phyloP scores from a whole-genome alignment of 1,140 invertebrate species.

The Bombus haemorrhoidalis region DNA sequence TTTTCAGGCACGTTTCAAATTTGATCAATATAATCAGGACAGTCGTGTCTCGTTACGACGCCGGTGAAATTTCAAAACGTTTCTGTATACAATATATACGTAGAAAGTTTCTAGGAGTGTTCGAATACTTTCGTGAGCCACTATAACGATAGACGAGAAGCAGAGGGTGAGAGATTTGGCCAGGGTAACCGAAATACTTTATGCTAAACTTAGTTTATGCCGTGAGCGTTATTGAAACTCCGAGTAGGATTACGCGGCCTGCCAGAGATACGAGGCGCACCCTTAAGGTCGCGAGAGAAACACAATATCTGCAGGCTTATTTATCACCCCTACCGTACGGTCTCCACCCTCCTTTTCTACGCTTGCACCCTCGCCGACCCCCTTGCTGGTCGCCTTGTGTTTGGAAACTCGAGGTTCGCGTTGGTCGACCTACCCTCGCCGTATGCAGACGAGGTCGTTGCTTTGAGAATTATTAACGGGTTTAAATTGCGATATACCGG shows the following conservation, averaged over 20 bases:
- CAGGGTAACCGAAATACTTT: conserved; percentile 63
- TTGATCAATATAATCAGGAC: too few species aligned
- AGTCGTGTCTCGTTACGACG: too few species aligned
- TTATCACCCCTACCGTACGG: conserved; percentile 55
- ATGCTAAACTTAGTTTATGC: conserved; percentile 71
- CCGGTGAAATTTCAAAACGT: too few species aligned
- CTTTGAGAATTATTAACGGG: not conserved
- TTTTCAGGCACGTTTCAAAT: too few species aligned
- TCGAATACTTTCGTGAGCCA: too few species aligned
- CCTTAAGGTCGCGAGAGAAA: conserved; percentile 64
- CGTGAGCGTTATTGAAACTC: conserved; percentile 69
- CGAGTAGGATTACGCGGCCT: conserved; percentile 59
- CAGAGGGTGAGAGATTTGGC: not conserved
- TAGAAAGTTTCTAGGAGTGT: too few species aligned
- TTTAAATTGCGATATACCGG: not conserved
- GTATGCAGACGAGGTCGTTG: not conserved
- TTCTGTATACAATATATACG: too few species aligned
- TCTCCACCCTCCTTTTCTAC: not conserved
- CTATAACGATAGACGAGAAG: too few species aligned
- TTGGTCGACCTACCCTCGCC: not conserved
- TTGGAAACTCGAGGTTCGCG: conserved; percentile 49
- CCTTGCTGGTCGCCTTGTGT: conserved; percentile 16
- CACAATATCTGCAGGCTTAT: conserved; percentile 72
- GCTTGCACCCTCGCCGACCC: not conserved
- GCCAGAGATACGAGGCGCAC: conserved; percentile 58